Conservation (phyloP, 2,113 vertebrate genomes). For the Anoura caudifer region DNA sequence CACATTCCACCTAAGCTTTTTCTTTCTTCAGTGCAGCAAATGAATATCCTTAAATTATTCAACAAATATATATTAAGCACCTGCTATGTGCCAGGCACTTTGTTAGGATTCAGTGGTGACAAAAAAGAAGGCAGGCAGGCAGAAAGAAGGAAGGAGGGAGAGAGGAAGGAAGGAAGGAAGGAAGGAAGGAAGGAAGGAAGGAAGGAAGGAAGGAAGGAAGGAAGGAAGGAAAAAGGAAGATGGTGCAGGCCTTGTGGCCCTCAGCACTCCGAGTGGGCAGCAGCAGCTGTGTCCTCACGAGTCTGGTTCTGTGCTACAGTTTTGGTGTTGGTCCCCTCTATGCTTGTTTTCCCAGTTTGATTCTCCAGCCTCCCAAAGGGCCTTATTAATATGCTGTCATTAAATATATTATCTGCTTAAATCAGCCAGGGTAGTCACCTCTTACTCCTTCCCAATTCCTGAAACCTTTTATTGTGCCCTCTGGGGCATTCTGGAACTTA, state of each 20-base stretch:
- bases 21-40: background rate
- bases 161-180: too few relatives aligned
- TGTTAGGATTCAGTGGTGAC: too few relatives aligned
- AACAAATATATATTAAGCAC: background rate
- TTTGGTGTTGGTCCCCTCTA: background rate
- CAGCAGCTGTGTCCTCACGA: background rate
- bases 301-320: background rate
- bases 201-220: too few relatives aligned
- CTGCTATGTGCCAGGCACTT: background rate
- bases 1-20: background rate
- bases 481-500: background rate
- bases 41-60: background rate
- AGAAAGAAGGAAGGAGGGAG: too few relatives aligned
- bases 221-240: too few relatives aligned
- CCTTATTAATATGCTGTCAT: background rate
- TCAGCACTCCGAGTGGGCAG: background rate
- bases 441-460: background rate
- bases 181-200: too few relatives aligned
- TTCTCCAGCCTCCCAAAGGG: background rate
- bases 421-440: background rate
- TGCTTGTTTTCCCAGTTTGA: background rate
- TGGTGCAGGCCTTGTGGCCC: background rate
- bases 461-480: background rate
- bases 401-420: background rate
- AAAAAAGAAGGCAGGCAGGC: too few relatives aligned